Evolutionary conservation across 2,888 invertebrate genomes (phyloP), one percentile per base, ranked within the genome.

Genomic region (Ceriagrion tenellum): DNA sequence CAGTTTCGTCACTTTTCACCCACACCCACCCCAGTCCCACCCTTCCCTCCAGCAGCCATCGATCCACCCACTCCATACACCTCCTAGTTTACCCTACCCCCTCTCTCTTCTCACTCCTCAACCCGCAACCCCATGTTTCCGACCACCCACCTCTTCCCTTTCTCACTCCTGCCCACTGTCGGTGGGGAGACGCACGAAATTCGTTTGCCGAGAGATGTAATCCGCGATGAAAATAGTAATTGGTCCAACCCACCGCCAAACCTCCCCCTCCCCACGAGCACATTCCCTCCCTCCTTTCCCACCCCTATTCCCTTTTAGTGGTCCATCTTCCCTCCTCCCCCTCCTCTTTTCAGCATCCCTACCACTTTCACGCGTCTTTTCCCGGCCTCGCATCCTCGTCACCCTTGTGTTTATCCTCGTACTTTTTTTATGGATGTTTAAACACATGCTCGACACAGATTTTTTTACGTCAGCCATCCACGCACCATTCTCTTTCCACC

Each of bases 211-310:
- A 56, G 63, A 91, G 91, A 91, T 91, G 63, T 55, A 63, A 91
- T 91, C 63, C 91, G 63, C 59, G 91, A 91, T 91, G 91, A 91
- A 91, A 91, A 91, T 91, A 63, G 91, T 91, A 91, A 91, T 91
- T 35, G 91, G 91, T 63, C 40, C 40, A 18, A 35, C 40, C n/a
- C n/a, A n/a, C n/a, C n/a, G n/a, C n/a, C n/a, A n/a, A n/a, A 47
- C 63, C 30, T n/a, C 23, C 59, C 47, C 40, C 55, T 10, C 35
- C 88, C 35, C n/a, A 26, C n/a, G 10, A n/a, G n/a, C n/a, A 55
- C 56, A 26, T 26, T 23, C 69, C n/a, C n/a, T 4, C 26, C 10
- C 26, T 69, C 69, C n/a, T n/a, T n/a, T 26, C 69, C 69, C 69
- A 69, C 1, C 88, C 40, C 88, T 74, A 30, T 55, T 90, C 20